phyloP scores from a whole-genome alignment of 2,888 invertebrate species.

The Mechanitis messenoides region DNA sequence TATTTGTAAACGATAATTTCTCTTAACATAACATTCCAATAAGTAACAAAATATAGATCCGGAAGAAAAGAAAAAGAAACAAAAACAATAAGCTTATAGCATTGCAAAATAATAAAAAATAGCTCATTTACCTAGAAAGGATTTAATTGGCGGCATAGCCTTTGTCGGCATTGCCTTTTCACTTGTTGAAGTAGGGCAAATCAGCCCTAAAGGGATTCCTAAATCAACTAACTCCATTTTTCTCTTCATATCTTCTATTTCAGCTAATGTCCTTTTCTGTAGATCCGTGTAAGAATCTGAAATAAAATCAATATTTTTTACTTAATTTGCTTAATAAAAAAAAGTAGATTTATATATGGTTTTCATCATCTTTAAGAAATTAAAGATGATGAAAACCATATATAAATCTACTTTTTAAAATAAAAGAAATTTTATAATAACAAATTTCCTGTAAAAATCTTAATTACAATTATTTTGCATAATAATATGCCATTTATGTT shows the following conservation, averaged over 20 bases:
- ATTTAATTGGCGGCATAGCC: slow-evolving; percentile 71
- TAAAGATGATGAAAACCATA: too few relatives aligned
- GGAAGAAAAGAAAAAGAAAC: background rate
- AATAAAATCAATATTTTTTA: slow-evolving; percentile 9
- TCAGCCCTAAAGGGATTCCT: slow-evolving; percentile 66
- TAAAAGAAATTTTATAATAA: too few relatives aligned
- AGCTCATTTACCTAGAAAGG: slow-evolving; percentile 55
- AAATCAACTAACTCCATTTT: slow-evolving; percentile 69
- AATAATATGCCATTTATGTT: too few relatives aligned
- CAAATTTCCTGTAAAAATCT: too few relatives aligned
- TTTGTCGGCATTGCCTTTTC: slow-evolving; percentile 70
- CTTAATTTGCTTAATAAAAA: background rate
- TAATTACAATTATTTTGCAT: too few relatives aligned
- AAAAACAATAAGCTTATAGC: background rate
- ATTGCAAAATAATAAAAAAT: background rate
- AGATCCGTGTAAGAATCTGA: slow-evolving; percentile 49
- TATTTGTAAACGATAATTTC: too few relatives aligned
- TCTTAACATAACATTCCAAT: slow-evolving; percentile 3
- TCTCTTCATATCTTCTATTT: slow-evolving; percentile 70
- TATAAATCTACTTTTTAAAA: background rate
- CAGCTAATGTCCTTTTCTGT: slow-evolving; percentile 55
- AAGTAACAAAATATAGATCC: background rate
- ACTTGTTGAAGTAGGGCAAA: slow-evolving; percentile 55
- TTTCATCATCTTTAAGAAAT: too few relatives aligned
- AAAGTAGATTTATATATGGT: too few relatives aligned